Conservation (phyloP, 2,888 invertebrate species). For the Phengaris arion region DNA sequence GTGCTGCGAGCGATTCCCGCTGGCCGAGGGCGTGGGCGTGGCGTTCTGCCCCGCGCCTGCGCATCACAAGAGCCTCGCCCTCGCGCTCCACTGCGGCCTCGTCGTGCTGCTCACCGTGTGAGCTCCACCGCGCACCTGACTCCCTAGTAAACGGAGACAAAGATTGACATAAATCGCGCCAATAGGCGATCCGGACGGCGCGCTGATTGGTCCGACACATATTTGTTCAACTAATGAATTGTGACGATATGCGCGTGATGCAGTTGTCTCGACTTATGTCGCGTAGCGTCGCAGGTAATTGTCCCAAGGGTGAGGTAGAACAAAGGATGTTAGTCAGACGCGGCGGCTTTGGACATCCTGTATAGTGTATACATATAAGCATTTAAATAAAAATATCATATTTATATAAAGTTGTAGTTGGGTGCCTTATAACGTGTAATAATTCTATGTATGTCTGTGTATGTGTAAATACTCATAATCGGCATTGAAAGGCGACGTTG, state of each 20-base stretch:
- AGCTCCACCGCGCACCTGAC: conserved; percentile 32
- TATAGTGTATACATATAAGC: not conserved
- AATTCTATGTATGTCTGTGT: not conserved
- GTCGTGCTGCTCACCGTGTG: conserved; percentile 53
- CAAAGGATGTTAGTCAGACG: too few relatives aligned
- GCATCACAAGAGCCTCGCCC: conserved; percentile 54
- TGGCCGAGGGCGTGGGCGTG: conserved; percentile 57
- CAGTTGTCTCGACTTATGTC: too few relatives aligned
- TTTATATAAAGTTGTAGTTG: not conserved
- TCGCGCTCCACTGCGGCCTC: conserved; percentile 63
- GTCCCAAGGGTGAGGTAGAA: too few relatives aligned
- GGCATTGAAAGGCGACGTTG: not conserved
- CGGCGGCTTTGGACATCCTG: too few relatives aligned
- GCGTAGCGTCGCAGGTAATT: too few relatives aligned
- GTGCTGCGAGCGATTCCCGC: conserved; percentile 61
- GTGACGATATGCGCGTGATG: too few relatives aligned
- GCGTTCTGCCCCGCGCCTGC: conserved; percentile 55
- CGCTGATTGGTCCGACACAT: too few relatives aligned
- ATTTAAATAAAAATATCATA: not conserved
- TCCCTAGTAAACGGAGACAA: too few relatives aligned
- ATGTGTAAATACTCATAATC: not conserved
- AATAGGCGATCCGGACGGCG: too few relatives aligned
- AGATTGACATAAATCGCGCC: too few relatives aligned
- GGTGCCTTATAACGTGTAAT: conserved; percentile 21
- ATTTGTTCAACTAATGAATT: too few relatives aligned